phyloP scores from a whole-genome alignment of 2,797 vertebrate genomes.

The Chelidonichthys spinosus region DNA sequence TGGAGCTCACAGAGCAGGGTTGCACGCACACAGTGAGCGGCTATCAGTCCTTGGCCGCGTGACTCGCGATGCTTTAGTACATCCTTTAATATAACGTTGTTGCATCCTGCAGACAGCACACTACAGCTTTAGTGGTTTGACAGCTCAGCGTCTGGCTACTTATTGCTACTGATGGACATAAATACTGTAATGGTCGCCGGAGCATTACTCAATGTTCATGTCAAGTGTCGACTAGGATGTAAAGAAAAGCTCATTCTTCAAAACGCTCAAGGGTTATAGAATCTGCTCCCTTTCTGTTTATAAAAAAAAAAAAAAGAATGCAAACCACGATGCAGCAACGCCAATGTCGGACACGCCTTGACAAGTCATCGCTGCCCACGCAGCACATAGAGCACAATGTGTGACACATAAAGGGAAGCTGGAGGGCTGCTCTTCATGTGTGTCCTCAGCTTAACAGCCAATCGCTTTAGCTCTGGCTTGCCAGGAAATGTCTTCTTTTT shows the following conservation, averaged over 20 bases:
- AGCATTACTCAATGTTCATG: slow-evolving; percentile 11
- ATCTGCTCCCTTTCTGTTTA: neutral
- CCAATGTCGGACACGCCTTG: neutral
- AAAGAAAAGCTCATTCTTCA: slow-evolving; percentile 28
- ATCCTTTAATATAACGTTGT: slow-evolving; percentile 25
- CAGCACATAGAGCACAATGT: slow-evolving; percentile 9
- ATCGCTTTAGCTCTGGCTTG: slow-evolving; percentile 14
- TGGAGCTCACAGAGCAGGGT: slow-evolving; percentile 53
- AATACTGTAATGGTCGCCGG: slow-evolving; percentile 21
- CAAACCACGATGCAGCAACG: neutral
- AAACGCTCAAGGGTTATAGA: slow-evolving; percentile 8
- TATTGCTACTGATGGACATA: slow-evolving; percentile 34
- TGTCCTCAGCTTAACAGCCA: slow-evolving; percentile 20
- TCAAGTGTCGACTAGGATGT: slow-evolving; percentile 22
- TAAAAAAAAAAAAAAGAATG: neutral
- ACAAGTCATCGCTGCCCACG: slow-evolving; percentile 13
- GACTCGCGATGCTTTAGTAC: slow-evolving; percentile 30
- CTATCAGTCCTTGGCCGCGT: slow-evolving; percentile 24
- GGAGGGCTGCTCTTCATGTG: slow-evolving; percentile 15
- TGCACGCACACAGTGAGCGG: slow-evolving; percentile 38
- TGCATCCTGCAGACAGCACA: slow-evolving; percentile 15
- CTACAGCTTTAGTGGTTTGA: slow-evolving; percentile 41
- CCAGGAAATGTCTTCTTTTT: slow-evolving; percentile 27
- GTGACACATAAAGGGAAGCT: slow-evolving; percentile 24
- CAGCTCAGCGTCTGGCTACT: slow-evolving; percentile 12